Evolutionary conservation across 1,140 invertebrate genomes (phyloP).

Genomic region (Solen grandis): DNA sequence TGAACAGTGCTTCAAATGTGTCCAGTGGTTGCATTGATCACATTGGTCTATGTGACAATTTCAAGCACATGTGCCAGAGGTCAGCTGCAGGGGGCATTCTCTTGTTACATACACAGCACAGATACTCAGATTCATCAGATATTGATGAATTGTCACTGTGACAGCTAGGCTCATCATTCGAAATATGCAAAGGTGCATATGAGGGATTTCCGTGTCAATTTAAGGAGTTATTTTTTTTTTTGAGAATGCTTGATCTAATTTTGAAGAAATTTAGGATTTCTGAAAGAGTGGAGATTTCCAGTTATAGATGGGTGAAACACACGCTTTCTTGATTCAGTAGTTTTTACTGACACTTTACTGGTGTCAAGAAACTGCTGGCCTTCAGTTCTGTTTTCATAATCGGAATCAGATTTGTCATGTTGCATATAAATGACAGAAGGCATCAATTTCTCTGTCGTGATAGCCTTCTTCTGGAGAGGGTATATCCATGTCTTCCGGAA

Average conservation of each 20-base stretch:
- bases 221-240: too few relatives aligned
- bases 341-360: not conserved
- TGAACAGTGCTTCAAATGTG: not conserved
- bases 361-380: not conserved
- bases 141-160: not conserved
- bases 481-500: slow-evolving; percentile 20
- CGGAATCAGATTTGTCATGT: not conserved
- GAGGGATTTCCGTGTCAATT: not conserved
- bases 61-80: not conserved
- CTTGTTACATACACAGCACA: not conserved
- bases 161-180: not conserved
- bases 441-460: not conserved
- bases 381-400: not conserved
- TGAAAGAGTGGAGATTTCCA: too few relatives aligned
- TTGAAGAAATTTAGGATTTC: too few relatives aligned
- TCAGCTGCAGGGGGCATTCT: not conserved
- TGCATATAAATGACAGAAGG: not conserved
- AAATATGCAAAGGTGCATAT: not conserved
- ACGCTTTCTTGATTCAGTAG: not conserved
- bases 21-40: slow-evolving; percentile 5
- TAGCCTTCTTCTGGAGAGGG: not conserved
- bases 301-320: not conserved
- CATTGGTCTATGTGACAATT: not conserved
- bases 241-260: not conserved
- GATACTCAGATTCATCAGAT: not conserved